Percentiles rank a stretch among this genome's conserved stretches.
Evolutionary conservation across 2,888 invertebrate species (phyloP).

Genomic region (Xylophagus ater): DNA sequence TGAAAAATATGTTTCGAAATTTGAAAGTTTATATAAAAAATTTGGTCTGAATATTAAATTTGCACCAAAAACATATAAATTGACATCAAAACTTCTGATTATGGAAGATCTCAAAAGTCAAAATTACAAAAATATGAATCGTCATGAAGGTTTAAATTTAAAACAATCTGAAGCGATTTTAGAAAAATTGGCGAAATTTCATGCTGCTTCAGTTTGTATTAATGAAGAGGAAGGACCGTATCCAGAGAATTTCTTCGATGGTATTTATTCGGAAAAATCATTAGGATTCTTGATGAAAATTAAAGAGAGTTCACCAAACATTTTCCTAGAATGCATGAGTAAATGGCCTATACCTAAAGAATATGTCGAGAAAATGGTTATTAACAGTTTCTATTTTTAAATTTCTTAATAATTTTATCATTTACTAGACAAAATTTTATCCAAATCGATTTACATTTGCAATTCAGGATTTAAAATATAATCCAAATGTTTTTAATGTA

Average conservation of each 20-base stretch:
- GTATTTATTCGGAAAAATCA: not conserved
- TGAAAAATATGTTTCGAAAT: constrained; percentile 2
- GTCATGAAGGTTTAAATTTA: constrained; percentile 25
- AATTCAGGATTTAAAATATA: constrained; percentile 20
- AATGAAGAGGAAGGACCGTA: constrained; percentile 11
- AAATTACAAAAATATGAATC: constrained; percentile 28
- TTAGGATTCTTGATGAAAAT: too few relatives aligned
- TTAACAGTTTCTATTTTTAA: too few relatives aligned
- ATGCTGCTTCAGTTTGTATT: constrained; percentile 30
- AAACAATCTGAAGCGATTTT: constrained; percentile 26
- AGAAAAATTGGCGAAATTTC: constrained; percentile 28
- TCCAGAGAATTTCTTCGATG: constrained; percentile 12
- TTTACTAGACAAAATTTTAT: too few relatives aligned
- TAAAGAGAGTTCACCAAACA: too few relatives aligned
- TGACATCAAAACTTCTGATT: constrained; percentile 18
- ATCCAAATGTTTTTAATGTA: constrained; percentile 26
- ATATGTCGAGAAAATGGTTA: constrained; percentile 25
- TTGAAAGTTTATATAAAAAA: constrained; percentile 6
- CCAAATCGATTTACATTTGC: too few relatives aligned
- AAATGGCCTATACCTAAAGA: constrained; percentile 18
- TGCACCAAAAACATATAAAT: constrained; percentile 6
- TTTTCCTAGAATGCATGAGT: too few relatives aligned
- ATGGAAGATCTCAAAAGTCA: constrained; percentile 30
- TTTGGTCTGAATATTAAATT: constrained; percentile 2
- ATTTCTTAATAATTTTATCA: too few relatives aligned